These are phyloP conservation scores for Clamator glandarius DNA, from an alignment of 2,797 vertebrate species.

Conservation along the genomic window DNA sequence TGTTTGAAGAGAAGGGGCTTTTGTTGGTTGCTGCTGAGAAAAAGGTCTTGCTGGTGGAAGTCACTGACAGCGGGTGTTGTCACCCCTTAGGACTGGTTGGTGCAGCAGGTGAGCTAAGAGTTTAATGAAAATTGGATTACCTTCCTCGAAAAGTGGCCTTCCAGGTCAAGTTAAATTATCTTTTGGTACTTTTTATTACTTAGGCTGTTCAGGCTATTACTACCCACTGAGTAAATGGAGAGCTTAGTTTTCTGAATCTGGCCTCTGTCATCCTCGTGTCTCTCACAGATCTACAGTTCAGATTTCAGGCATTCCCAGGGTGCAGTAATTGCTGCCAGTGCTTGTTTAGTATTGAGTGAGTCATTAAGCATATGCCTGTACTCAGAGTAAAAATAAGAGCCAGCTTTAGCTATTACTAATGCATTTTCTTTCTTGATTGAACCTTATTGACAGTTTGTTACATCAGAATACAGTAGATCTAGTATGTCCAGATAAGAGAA, in stretches of 20 bases:
- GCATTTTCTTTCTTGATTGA: not conserved
- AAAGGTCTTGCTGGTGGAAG: not conserved
- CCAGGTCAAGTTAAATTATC: not conserved
- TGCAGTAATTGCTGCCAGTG: not conserved
- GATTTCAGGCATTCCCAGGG: not conserved
- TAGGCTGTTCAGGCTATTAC: not conserved
- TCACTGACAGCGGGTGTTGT: not conserved
- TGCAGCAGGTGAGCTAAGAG: not conserved
- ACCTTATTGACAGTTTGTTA: not conserved
- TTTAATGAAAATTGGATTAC: not conserved
- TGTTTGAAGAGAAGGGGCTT: not conserved
- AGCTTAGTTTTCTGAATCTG: not conserved
- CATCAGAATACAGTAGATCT: not conserved
- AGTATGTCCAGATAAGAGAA: not conserved
- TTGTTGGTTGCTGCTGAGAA: not conserved
- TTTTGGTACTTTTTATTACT: conserved; percentile 11
- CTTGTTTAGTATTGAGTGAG: not conserved
- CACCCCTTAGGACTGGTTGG: not conserved
- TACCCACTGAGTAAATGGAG: not conserved
- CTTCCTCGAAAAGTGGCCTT: not conserved
- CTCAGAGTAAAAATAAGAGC: not conserved
- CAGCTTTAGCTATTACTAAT: not conserved
- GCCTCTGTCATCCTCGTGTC: not conserved
- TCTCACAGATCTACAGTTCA: not conserved
- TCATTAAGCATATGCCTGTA: not conserved